A percentile compares a stretch with the other conserved stretches of the same genome.
phyloP scores from a whole-genome alignment of 1,140 invertebrate species.

The Rhyzopertha dominica region DNA sequence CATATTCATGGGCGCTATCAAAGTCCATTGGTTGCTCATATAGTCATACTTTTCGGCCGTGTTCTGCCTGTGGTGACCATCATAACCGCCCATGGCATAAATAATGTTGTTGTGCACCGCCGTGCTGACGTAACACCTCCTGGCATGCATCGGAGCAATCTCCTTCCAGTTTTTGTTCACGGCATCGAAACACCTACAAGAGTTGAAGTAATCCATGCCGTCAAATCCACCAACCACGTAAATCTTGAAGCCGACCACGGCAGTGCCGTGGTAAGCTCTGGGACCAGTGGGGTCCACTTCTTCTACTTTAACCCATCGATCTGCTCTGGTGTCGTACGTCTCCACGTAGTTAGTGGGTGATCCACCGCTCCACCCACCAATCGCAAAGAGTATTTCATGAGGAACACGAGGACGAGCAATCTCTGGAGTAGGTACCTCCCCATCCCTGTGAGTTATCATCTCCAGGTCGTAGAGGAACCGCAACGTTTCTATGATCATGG shows the following conservation, averaged over 20 bases:
- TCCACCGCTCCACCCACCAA: constrained; percentile 72
- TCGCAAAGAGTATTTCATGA: constrained; percentile 64
- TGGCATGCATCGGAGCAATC: constrained; percentile 59
- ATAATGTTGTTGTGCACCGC: constrained; percentile 57
- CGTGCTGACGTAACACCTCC: constrained; percentile 63
- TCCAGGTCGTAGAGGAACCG: constrained; percentile 71
- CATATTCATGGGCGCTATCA: constrained; percentile 60
- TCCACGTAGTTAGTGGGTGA: constrained; percentile 68
- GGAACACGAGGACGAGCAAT: constrained; percentile 63
- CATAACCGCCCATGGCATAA: constrained; percentile 74
- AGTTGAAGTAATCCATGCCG: constrained; percentile 61
- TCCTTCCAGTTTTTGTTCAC: constrained; percentile 59
- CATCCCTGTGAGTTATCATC: constrained; percentile 57
- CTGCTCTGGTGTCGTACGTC: constrained; percentile 71
- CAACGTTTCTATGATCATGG: constrained; percentile 68
- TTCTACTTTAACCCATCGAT: constrained; percentile 64
- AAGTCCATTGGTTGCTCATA: constrained; percentile 58
- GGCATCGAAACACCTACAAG: constrained; percentile 60
- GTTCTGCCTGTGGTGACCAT: constrained; percentile 66
- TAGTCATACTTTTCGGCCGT: constrained; percentile 73
- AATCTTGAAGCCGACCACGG: constrained; percentile 60
- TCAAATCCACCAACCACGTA: constrained; percentile 68
- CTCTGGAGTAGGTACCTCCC: constrained; percentile 57
- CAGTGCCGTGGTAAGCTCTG: constrained; percentile 67
- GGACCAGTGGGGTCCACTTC: constrained; percentile 58